Evolutionary conservation across 2,888 invertebrate genomes (phyloP).

Genomic region (Tenthredo amoena): DNA sequence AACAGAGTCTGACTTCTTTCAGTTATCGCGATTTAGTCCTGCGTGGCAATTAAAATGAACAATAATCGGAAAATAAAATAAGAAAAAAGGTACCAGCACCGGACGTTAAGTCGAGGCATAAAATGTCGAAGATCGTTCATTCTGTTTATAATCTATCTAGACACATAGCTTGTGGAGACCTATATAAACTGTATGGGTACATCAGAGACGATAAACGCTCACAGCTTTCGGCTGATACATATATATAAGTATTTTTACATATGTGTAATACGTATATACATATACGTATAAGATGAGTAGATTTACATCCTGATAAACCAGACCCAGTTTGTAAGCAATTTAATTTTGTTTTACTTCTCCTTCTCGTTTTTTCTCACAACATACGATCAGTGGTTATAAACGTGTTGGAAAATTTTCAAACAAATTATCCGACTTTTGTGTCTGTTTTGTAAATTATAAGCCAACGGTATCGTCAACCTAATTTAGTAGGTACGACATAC

Average conservation of each 20-base stretch:
- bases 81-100: background rate
- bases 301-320: constrained; percentile 15
- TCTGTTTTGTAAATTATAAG: background rate
- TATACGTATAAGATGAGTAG: background rate
- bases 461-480: background rate
- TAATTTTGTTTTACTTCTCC: background rate
- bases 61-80: background rate
- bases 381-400: background rate
- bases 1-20: background rate
- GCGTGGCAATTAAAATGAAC: background rate
- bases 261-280: background rate
- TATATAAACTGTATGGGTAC: background rate
- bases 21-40: background rate
- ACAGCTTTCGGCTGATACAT: background rate
- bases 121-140: background rate
- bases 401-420: background rate
- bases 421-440: background rate
- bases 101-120: constrained; percentile 9
- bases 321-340: constrained; percentile 8
- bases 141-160: constrained; percentile 7
- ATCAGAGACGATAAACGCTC: background rate
- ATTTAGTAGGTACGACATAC: background rate
- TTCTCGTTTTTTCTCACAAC: background rate
- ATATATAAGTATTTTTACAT: background rate
- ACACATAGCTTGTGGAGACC: background rate